Base-by-base conservation (phyloP, 2,888 invertebrate species). In the Heliconius cydno region DNA sequence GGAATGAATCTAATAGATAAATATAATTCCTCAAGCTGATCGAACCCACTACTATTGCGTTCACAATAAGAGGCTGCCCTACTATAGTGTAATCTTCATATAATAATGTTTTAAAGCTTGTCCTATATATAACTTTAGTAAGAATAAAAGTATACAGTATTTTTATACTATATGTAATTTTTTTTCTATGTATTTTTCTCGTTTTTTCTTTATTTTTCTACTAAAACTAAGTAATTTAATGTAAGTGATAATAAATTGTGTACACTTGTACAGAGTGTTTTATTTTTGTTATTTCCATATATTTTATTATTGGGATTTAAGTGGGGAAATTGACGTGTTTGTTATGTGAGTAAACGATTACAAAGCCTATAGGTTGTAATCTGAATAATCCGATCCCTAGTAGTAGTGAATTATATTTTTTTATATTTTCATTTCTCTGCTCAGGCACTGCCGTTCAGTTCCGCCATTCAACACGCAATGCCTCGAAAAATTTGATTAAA, bases 181-280 rank as follows among this genome's bases (percentile, higher is more conserved):
- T 91, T 87, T 88, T 70, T 41, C 7, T 22, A 19, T 67, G 34
- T 67, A 67, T 67, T 70, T 34, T 46, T 68, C 34, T 68, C 30
- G 89, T 90, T 87, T 88, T 91, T 90, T 88, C 86, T 87, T 88
- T 79, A 88, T 90, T 90, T 90, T 92, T 91, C 89, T 93, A 92
- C 87, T 93, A 92, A 94, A 92, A 90, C 88, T 85, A 86, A 86
- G 85, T 90, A 70, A 68, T 41, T 38, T 41, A 41, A 90, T 92
- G 88, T 92, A 91, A 90, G 88, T 87, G 87, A 88, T 86, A 88
- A 92, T 92, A 93, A 93, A 89, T 92, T 94, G 93, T 94, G 93
- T 94, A 94, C 93, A 94, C 91, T 93, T 94, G 83, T 85, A 83
- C 66, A 60, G 52, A 71, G 34, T 57, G 76, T 79, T 82, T 80